Percentiles rank a stretch among this genome's conserved stretches.
These are phyloP conservation scores for Pipistrellus kuhlii DNA, from an alignment of 2,797 vertebrate species.

Conservation along the genomic window DNA sequence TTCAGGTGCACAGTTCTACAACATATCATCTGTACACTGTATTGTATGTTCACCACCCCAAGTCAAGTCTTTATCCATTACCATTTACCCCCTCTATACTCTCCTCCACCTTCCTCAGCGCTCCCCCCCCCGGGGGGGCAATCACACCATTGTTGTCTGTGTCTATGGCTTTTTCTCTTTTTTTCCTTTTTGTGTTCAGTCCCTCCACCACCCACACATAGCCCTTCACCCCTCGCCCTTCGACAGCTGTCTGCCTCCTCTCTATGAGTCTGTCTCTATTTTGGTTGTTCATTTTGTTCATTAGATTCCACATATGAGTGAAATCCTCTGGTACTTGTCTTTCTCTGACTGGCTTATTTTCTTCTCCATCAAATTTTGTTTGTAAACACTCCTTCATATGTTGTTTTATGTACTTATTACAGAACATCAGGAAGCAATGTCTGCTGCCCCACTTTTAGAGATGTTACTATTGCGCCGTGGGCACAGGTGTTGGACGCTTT, in stretches of 20 bases:
- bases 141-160: not conserved
- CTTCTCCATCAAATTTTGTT: not conserved
- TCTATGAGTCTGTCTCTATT: not conserved
- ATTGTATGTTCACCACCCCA: not conserved
- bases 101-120: not conserved
- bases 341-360: not conserved
- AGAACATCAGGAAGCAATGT: not conserved
- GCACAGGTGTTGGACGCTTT: not conserved
- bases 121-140: not conserved
- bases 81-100: not conserved
- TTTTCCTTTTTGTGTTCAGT: not conserved
- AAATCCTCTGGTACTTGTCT: not conserved
- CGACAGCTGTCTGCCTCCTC: not conserved
- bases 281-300: not conserved
- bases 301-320: not conserved
- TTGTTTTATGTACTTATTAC: slow-evolving; percentile 3
- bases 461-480: not conserved
- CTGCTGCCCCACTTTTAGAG: not conserved
- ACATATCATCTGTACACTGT: not conserved
- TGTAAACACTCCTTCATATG: not conserved
- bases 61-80: not conserved
- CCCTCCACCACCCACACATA: not conserved
- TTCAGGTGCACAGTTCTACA: not conserved
- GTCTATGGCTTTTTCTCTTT: not conserved
- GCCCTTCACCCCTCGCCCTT: not conserved